Base-by-base conservation (phyloP, 30 jellyfish, hydroid and myxozoan species). In the Turritopsis rubra region DNA sequence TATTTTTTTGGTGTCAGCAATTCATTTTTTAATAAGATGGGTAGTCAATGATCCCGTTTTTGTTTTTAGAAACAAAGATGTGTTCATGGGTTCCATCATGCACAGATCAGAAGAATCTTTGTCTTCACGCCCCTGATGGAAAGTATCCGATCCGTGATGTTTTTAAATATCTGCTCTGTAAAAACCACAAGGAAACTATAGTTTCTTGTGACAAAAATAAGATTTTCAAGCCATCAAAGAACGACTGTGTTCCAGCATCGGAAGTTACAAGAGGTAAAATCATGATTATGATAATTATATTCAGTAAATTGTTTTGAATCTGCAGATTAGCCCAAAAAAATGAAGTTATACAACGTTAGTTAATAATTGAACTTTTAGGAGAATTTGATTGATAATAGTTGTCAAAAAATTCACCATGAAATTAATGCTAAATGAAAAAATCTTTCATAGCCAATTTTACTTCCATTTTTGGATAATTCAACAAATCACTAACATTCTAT, bases 141-240 rank as follows among this genome's bases (percentile, higher is more conserved):
- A 27, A 23, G 9, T 75, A 75, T 29, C 83, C 83, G 9, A 75
- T 75, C 23, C 83, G 83, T 75, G 83, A 75, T 75, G 83, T 75
- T 18, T 27, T 29, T 23, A 28, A 75, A 75, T 75, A 75, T 21
- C 73, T 75, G 28, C 60, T 13, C 7, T 75, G 83, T 75, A 27
- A 75, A 21, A 21, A 75, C 25, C 83, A 75, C 41, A 27, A 18
- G 0, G 52, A 27, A 26, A 27, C 9, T 75, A 21, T 21, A n/a
- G 28, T 7, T 30, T 21, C 28, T 26, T 75, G 83, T 30, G 0
- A 16, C 23, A 73, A 27, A 75, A 41, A 1, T 75, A 18, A 75
- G 41, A 26, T 75, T 29, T 75, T 26, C 21, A 21, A 28, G 9
- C 54, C 83, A 8, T 21, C 28, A n/a, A 29, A 26, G 83, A 75